Percentiles rank a stretch among this genome's conserved stretches.
These are phyloP conservation scores for Plecotus auritus DNA, from an alignment of 2,113 vertebrate genomes.

Conservation along the genomic window DNA sequence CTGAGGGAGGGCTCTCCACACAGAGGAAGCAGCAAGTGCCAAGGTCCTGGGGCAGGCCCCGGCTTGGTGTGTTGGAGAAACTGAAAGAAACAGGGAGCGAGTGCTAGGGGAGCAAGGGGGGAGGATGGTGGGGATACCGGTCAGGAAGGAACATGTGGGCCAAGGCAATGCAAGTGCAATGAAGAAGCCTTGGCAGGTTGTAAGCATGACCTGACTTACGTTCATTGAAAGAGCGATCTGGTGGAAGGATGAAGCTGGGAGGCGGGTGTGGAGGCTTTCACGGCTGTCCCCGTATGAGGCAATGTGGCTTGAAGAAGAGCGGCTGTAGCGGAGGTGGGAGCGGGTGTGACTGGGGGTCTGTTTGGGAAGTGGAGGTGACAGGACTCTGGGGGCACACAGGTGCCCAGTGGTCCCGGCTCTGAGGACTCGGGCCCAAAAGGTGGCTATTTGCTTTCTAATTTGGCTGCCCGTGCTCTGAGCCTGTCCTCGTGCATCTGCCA, in stretches of 20 bases:
- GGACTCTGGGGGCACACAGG: not conserved
- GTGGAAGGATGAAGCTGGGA: not conserved
- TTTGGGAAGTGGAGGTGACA: not conserved
- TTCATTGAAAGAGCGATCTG: not conserved
- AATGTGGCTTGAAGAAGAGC: not conserved
- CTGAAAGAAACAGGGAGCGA: not conserved
- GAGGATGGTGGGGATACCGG: not conserved
- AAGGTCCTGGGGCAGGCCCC: not conserved
- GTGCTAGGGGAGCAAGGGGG: not conserved
- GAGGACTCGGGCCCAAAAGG: not conserved
- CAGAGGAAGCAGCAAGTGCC: not conserved
- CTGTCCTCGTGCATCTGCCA: not conserved
- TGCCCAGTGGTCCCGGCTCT: not conserved
- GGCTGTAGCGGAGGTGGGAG: not conserved
- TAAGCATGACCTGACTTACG: not conserved
- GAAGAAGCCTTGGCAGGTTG: not conserved
- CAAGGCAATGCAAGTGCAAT: not conserved
- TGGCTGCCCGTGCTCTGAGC: not conserved
- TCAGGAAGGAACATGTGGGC: fast-evolving
- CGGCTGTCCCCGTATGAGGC: not conserved
- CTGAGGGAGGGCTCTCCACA: not conserved
- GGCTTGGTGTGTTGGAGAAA: not conserved
- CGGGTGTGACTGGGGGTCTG: not conserved
- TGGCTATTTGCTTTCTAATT: not conserved
- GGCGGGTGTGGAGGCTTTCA: not conserved